Conservation (phyloP, 2,797 vertebrate species). For the Prionace glauca region DNA sequence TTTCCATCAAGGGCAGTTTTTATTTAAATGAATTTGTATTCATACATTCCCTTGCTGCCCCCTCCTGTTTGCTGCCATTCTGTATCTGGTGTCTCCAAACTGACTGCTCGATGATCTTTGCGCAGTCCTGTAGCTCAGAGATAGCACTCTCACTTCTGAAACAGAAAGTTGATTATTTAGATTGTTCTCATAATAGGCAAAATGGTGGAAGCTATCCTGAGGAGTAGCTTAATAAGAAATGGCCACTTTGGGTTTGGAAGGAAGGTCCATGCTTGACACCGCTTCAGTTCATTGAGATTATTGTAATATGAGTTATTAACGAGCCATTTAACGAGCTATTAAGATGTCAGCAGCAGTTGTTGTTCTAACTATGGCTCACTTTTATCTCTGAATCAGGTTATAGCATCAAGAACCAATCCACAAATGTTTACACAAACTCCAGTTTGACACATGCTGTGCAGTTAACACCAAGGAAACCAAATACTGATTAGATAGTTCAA, state of each 20-base stretch:
- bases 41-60: background rate
- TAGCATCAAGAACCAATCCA: too few relatives aligned
- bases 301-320: too few relatives aligned
- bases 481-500: too few relatives aligned
- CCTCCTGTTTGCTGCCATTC: background rate
- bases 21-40: background rate
- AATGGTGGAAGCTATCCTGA: background rate
- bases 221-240: background rate
- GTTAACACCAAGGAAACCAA: background rate
- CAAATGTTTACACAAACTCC: too few relatives aligned
- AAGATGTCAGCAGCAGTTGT: background rate
- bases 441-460: too few relatives aligned
- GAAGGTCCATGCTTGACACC: background rate
- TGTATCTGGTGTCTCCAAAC: background rate
- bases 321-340: too few relatives aligned
- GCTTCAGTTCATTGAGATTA: background rate
- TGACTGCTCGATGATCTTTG: background rate
- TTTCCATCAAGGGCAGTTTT: slow-evolving; percentile 14
- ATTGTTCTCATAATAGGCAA: background rate
- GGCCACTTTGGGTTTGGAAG: background rate
- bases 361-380: background rate
- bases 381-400: too few relatives aligned
- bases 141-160: background rate
- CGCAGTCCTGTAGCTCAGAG: background rate
- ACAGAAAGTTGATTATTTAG: background rate